Percentiles rank a stretch among this genome's conserved stretches.
Evolutionary conservation across 2,797 vertebrate genomes (phyloP).

Genomic region (Carapus acus): DNA sequence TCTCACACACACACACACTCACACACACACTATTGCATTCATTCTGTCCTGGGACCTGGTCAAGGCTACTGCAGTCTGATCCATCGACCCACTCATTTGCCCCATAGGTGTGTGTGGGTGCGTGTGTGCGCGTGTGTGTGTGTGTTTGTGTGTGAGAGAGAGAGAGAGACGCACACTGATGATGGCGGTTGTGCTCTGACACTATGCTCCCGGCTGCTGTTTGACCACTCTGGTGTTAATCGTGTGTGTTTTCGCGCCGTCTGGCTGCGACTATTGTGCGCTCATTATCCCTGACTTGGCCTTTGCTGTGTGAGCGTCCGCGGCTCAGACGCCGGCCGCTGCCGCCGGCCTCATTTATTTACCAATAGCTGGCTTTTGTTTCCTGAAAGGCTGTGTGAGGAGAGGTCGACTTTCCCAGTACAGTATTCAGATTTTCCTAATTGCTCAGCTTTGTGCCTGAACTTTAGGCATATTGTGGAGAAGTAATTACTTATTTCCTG

Average conservation of each 20-base stretch:
- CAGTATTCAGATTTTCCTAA: slow-evolving; percentile 16
- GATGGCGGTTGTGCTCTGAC: slow-evolving; percentile 36
- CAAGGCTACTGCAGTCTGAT: slow-evolving; percentile 7
- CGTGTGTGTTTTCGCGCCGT: slow-evolving; percentile 36
- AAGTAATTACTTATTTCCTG: no score
- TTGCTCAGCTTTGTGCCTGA: background rate
- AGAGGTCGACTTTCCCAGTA: slow-evolving; percentile 5
- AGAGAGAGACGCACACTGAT: slow-evolving; percentile 27
- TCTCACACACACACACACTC: no score
- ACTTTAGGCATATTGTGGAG: no score
- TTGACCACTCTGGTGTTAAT: slow-evolving; percentile 35
- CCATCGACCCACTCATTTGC: slow-evolving; percentile 11
- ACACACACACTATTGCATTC: background rate
- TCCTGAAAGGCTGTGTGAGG: slow-evolving; percentile 20
- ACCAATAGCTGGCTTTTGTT: slow-evolving; percentile 26
- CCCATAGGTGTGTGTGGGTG: slow-evolving; percentile 2
- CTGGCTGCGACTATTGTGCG: slow-evolving; percentile 16
- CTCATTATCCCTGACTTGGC: slow-evolving; percentile 27
- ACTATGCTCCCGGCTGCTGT: slow-evolving; percentile 34
- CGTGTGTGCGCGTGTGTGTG: slow-evolving; percentile 12
- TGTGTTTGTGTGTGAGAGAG: slow-evolving; percentile 14
- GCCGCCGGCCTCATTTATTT: slow-evolving; percentile 17
- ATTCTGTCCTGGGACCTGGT: background rate
- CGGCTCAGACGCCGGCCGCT: slow-evolving; percentile 15
- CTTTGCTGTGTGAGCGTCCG: slow-evolving; percentile 13